Conservation (phyloP, 92 coral and sea anemone species). For the Porites rus region DNA sequence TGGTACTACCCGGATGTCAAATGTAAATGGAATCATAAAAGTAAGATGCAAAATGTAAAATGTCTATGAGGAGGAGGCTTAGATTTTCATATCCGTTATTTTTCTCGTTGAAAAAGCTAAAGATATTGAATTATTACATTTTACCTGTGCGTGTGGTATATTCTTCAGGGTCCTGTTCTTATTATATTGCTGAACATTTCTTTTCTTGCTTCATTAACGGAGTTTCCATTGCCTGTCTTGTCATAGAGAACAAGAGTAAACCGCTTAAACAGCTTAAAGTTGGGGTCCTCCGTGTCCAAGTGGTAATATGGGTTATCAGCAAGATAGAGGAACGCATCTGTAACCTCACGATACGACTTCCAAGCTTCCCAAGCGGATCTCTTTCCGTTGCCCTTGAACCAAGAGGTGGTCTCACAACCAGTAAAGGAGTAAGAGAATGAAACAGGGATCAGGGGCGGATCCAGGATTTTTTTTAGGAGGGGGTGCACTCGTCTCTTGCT, state of each 20-base stretch:
- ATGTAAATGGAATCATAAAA: no score
- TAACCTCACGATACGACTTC: constrained; percentile 10
- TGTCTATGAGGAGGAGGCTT: no score
- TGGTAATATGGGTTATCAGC: neutral
- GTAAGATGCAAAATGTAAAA: no score
- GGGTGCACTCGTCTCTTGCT: no score
- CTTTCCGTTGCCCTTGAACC: constrained; percentile 43
- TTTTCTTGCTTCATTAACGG: neutral
- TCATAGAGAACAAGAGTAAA: neutral
- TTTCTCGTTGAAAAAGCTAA: no score
- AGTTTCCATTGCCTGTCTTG: neutral
- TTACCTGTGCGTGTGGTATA: neutral
- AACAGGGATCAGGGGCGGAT: no score
- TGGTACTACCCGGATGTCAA: no score
- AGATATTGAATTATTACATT: neutral
- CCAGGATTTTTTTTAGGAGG: no score
- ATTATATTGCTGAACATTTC: neutral
- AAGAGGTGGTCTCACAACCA: constrained; percentile 34
- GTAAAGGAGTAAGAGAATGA: constrained; percentile 25
- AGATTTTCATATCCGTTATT: no score
- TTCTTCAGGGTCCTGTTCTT: neutral
- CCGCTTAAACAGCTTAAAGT: neutral
- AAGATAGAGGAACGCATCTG: constrained; percentile 2
- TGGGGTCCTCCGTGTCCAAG: neutral
- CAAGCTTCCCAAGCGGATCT: constrained; percentile 23